Conservation (phyloP, 1,140 invertebrate genomes). For the Apocrypta bakeri region DNA sequence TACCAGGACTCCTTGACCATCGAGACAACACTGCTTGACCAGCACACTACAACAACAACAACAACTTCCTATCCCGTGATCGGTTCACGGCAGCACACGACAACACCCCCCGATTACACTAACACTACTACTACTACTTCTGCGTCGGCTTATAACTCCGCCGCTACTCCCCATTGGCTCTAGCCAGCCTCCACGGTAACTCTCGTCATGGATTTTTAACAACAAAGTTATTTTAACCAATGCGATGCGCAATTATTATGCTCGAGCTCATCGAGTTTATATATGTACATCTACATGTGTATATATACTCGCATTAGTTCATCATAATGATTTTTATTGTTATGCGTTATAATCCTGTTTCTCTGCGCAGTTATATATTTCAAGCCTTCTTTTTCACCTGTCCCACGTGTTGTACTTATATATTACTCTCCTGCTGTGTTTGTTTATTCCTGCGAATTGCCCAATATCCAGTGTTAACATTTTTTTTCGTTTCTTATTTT, state of each 20-base stretch:
- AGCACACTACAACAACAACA: slow-evolving; percentile 57
- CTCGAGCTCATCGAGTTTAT: neutral
- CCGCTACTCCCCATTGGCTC: slow-evolving; percentile 71
- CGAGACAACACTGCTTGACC: slow-evolving; percentile 73
- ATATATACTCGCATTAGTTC: neutral
- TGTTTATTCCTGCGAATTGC: neutral
- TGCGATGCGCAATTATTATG: neutral
- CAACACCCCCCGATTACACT: slow-evolving; percentile 74
- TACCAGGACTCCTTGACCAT: slow-evolving; percentile 71
- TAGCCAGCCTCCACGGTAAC: slow-evolving; percentile 73
- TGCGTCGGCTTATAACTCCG: slow-evolving; percentile 62
- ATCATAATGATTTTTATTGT: too few species aligned
- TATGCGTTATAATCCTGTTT: too few species aligned
- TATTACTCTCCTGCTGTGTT: neutral
- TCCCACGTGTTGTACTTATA: neutral
- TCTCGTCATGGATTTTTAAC: slow-evolving; percentile 73
- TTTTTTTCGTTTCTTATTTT: slow-evolving; percentile 24
- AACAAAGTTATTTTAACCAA: slow-evolving; percentile 54
- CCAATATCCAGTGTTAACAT: neutral
- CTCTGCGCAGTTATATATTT: neutral
- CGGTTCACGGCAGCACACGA: slow-evolving; percentile 72
- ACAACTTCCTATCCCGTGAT: slow-evolving; percentile 67
- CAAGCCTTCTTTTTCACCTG: neutral
- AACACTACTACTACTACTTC: slow-evolving; percentile 68
- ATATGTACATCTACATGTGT: neutral